Evolutionary conservation across 2,888 invertebrate genomes (phyloP).

Genomic region (Dicranocentrus wangi): DNA sequence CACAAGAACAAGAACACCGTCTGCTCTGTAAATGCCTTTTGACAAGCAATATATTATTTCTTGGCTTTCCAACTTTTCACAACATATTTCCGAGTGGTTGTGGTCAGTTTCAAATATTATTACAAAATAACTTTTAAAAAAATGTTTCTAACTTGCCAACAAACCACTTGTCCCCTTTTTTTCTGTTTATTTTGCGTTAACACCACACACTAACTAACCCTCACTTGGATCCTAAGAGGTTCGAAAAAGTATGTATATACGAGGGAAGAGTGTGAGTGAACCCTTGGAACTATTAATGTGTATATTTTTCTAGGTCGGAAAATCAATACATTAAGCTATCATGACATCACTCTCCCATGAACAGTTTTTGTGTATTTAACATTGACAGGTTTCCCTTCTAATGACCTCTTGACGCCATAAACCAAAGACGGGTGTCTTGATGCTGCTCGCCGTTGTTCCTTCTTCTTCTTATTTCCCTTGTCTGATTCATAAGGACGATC

Average conservation of each 20-base stretch:
- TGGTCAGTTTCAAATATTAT: constrained; percentile 55
- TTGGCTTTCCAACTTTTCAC: constrained; percentile 4
- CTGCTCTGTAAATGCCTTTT: no score
- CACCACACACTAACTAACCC: no score
- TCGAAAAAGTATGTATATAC: background rate
- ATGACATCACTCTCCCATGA: constrained; percentile 47
- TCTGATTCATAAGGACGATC: constrained; percentile 31
- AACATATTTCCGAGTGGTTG: constrained; percentile 49
- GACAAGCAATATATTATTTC: no score
- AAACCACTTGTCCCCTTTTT: background rate
- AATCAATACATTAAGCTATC: background rate
- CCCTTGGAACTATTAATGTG: constrained; percentile 15
- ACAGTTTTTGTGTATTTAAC: constrained; percentile 51
- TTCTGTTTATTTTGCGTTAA: constrained; percentile 15
- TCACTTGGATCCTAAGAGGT: no score
- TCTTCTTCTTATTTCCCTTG: constrained; percentile 7
- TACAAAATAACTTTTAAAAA: constrained; percentile 20
- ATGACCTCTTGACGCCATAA: constrained; percentile 63
- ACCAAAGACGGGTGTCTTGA: constrained; percentile 44
- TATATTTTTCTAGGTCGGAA: background rate
- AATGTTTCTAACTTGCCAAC: background rate
- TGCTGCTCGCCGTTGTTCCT: no score
- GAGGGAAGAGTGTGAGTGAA: background rate
- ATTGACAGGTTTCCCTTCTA: constrained; percentile 57
- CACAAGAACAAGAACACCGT: no score